Conservation (phyloP, 2,113 vertebrate genomes). For the Chaetorhynchus papuensis region DNA sequence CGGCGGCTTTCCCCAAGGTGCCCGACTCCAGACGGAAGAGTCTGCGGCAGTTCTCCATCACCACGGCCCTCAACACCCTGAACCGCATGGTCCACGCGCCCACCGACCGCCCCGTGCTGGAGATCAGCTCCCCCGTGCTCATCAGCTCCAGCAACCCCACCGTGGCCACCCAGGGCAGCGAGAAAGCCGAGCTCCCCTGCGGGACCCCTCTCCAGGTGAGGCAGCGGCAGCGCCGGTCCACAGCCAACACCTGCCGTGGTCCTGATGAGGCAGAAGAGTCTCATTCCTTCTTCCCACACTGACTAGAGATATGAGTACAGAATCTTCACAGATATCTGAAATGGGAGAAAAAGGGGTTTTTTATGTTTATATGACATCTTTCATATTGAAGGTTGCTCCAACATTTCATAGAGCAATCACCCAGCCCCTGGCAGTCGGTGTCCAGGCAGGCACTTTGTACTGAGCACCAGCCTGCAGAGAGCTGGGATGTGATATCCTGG, state of each 20-base stretch:
- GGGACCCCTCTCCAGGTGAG: constrained; percentile 77
- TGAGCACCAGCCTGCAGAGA: background rate
- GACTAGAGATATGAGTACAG: background rate
- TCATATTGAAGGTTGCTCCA: background rate
- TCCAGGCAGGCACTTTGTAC: background rate
- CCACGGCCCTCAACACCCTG: constrained; percentile 76
- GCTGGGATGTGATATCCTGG: background rate
- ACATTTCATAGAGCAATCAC: background rate
- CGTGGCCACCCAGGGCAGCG: constrained; percentile 57
- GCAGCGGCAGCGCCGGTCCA: fast-evolving
- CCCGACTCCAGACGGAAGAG: constrained; percentile 70
- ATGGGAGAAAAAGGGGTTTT: background rate
- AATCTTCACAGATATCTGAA: background rate
- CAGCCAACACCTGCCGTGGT: fast-evolving
- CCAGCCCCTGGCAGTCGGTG: background rate
- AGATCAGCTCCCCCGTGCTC: constrained; percentile 72
- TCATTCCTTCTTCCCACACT: background rate
- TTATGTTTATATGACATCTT: background rate
- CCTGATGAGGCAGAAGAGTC: background rate
- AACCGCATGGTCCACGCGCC: constrained; percentile 74
- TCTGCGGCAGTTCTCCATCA: constrained; percentile 74
- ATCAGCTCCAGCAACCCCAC: constrained; percentile 79
- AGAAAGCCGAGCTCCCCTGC: constrained; percentile 56
- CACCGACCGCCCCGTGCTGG: constrained; percentile 49
- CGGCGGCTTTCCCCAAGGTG: constrained; percentile 45